phyloP scores from a whole-genome alignment of 2,888 invertebrate genomes.

The Idaea dimidiata region DNA sequence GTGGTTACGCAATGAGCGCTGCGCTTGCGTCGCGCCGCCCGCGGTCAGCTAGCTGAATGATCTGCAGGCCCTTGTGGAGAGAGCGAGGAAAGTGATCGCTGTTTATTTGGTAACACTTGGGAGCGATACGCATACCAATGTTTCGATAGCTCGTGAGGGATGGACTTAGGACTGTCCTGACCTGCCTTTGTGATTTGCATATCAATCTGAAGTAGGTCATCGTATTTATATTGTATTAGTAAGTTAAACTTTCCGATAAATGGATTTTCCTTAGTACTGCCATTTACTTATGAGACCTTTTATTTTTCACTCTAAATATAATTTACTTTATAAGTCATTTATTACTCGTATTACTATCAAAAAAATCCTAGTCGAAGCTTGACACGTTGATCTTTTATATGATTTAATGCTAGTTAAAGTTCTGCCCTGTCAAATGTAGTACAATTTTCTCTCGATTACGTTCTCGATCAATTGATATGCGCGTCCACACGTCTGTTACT shows the following conservation, averaged over 20 bases:
- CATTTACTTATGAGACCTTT: too few relatives aligned
- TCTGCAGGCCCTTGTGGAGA: constrained; percentile 40
- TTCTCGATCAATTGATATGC: constrained; percentile 65
- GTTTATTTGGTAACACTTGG: constrained; percentile 64
- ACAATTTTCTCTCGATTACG: constrained; percentile 78
- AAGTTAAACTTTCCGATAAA: too few relatives aligned
- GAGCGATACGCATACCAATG: constrained; percentile 41
- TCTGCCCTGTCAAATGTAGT: constrained; percentile 48
- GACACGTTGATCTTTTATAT: too few relatives aligned
- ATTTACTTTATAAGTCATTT: too few relatives aligned
- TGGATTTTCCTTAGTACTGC: too few relatives aligned
- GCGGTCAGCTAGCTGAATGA: constrained; percentile 15
- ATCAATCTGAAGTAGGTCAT: not conserved
- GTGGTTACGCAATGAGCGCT: constrained; percentile 20
- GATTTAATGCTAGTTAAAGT: constrained; percentile 18
- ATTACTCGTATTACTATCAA: too few relatives aligned
- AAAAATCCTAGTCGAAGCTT: too few relatives aligned
- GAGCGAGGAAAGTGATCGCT: constrained; percentile 71
- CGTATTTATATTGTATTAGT: not conserved
- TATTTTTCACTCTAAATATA: too few relatives aligned
- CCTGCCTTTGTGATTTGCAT: not conserved
- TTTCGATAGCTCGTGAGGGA: constrained; percentile 35
- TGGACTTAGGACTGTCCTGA: constrained; percentile 29
- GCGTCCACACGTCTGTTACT: constrained; percentile 59
- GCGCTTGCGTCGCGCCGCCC: constrained; percentile 21